Evolutionary conservation across 30 jellyfish, hydroid and myxozoan genomes (phyloP).

Genomic region (Cassiopea xamachana): DNA sequence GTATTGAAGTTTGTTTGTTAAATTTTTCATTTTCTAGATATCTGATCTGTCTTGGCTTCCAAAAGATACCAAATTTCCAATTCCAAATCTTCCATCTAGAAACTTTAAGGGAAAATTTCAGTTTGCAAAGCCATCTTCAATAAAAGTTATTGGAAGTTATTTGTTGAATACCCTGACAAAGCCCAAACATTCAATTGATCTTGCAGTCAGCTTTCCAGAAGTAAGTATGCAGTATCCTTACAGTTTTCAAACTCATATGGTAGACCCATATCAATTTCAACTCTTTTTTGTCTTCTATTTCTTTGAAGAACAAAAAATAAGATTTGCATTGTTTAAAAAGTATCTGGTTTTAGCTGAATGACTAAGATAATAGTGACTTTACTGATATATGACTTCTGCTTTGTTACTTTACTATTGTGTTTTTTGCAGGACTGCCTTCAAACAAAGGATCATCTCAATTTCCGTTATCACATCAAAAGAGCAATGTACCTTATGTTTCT

Average conservation of each 20-base stretch:
- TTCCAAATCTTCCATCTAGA: constrained; percentile 61
- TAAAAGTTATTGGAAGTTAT: constrained; percentile 88
- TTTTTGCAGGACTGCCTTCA: constrained; percentile 36
- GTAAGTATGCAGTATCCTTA: constrained; percentile 29
- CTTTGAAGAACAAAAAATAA: not conserved
- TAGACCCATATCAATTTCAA: not conserved
- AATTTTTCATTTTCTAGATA: constrained; percentile 19
- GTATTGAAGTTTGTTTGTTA: too few species aligned
- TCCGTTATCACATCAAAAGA: constrained; percentile 84
- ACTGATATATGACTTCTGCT: too few species aligned
- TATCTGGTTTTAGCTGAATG: too few species aligned
- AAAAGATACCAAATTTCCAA: constrained; percentile 63
- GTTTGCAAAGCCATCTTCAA: constrained; percentile 70
- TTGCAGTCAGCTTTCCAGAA: constrained; percentile 87
- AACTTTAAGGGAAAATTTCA: constrained; percentile 82
- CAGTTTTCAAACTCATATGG: not conserved
- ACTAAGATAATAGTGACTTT: too few species aligned
- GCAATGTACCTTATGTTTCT: constrained; percentile 84
- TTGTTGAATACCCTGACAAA: constrained; percentile 75
- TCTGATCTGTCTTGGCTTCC: constrained; percentile 73
- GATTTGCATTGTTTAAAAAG: too few species aligned
- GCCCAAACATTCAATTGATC: constrained; percentile 73
- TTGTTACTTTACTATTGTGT: too few species aligned
- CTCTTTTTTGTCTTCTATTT: not conserved
- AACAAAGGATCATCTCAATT: constrained; percentile 77